Evolutionary conservation across 1,140 invertebrate genomes (phyloP), one percentile per base, ranked within the genome.

Genomic region (Aricia agestis): DNA sequence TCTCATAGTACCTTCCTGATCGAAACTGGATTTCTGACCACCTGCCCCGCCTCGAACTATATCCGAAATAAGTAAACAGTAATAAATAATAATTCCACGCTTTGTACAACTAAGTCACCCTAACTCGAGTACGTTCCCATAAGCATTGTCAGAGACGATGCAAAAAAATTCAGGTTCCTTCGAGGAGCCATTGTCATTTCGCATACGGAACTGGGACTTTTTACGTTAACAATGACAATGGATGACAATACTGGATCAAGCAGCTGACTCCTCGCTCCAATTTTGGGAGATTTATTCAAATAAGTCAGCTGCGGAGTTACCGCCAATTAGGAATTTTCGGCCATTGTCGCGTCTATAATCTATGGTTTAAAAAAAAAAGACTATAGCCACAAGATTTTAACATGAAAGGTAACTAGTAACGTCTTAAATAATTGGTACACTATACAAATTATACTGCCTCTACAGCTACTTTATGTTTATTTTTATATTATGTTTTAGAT

Each of bases 81-180:
- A 68, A 70, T 68, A 75, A 75, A 75, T 74, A 74, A 71, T 68
- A 69, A 76, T 32, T 72, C 41, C 19, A 67, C 70, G 67, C 74
- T 57, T 66, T 65, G 61, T 68, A 59, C 57, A 19, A 63, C 59
- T 19, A 19, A 19, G 18, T 65, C 59, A 69, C 69, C 65, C 73
- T 57, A 70, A 63, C 70, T 69, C 65, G 71, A 72, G 71, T 63
- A 68, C 69, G 66, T 86, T 87, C 84, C 85, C 85, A 87, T 84
- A 81, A 63, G 75, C 73, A 83, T 85, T 87, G 85, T 87, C 86
- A 84, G 85, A 78, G 85, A 85, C 84, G 78, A 82, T 86, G 80
- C 69, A 81, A 83, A 83, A 82, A 84, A 87, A 86, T 82, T 82
- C 68, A 63, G 82, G 83, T 87, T 85, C 77, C 74, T 74, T 68